phyloP scores from a whole-genome alignment of 2,888 invertebrate genomes.

The Tholera decimalis region DNA sequence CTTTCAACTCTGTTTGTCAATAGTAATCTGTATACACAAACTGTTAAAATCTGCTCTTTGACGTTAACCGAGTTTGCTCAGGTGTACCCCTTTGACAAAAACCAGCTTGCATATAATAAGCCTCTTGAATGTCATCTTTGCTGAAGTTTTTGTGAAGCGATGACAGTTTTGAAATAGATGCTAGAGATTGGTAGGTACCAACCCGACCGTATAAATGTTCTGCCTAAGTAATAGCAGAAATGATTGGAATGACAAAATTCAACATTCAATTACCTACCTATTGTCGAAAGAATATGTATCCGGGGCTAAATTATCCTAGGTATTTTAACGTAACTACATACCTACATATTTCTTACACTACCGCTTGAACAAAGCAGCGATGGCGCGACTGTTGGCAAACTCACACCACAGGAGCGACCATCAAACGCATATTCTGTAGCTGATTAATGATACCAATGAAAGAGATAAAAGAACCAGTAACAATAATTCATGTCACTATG shows the following conservation, averaged over 20 bases:
- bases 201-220: slow-evolving; percentile 22
- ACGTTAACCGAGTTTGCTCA: slow-evolving; percentile 86
- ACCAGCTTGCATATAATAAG: slow-evolving; percentile 74
- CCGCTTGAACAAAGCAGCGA: slow-evolving; percentile 32
- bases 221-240: slow-evolving; percentile 29
- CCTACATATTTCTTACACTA: neutral
- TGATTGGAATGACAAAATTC: neutral
- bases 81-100: slow-evolving; percentile 81
- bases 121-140: slow-evolving; percentile 77
- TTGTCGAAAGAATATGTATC: neutral
- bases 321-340: slow-evolving; percentile 2
- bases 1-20: slow-evolving; percentile 86
- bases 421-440: slow-evolving; percentile 64
- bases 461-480: slow-evolving; percentile 82
- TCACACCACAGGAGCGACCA: slow-evolving; percentile 54
- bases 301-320: neutral
- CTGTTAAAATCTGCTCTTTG: slow-evolving; percentile 89
- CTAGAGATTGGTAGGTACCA: slow-evolving; percentile 44
- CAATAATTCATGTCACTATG: slow-evolving; percentile 86
- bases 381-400: slow-evolving; percentile 30
- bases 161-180: slow-evolving; percentile 70
- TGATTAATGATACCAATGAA: slow-evolving; percentile 79
- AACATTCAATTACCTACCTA: neutral
- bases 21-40: slow-evolving; percentile 88
- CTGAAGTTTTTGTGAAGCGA: slow-evolving; percentile 60